Percentiles rank a stretch among this genome's conserved stretches.
Evolutionary conservation across 2,797 vertebrate species (phyloP).

Genomic region (Sebastiscus albofasciatus): DNA sequence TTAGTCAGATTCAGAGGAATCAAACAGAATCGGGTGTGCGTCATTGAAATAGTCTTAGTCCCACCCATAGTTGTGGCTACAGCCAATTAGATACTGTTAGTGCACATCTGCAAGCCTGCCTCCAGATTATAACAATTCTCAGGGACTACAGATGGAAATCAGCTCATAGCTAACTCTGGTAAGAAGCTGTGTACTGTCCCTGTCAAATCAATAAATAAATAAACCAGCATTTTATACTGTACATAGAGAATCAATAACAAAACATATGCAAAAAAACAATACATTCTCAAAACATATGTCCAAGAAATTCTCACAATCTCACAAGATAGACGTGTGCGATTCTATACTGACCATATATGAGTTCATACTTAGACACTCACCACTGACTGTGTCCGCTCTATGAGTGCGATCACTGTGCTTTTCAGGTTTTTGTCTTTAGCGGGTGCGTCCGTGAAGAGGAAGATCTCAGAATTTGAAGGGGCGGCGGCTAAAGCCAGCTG

Average conservation of each 20-base stretch:
- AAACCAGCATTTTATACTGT: neutral
- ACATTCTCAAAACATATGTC: neutral
- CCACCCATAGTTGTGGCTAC: neutral
- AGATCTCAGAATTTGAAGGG: slow-evolving; percentile 73
- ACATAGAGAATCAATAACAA: neutral
- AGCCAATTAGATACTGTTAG: neutral
- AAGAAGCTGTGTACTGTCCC: too few relatives aligned
- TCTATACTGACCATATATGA: neutral
- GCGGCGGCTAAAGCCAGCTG: slow-evolving; percentile 67
- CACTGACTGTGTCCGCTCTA: slow-evolving; percentile 69
- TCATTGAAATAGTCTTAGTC: neutral
- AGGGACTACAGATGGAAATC: neutral
- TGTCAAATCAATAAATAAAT: neutral
- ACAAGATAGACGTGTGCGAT: neutral
- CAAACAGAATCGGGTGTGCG: neutral
- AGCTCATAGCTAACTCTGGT: neutral
- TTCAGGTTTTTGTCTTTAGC: slow-evolving; percentile 69
- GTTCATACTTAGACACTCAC: slow-evolving; percentile 40
- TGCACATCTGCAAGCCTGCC: neutral
- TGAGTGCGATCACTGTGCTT: slow-evolving; percentile 66
- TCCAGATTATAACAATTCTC: neutral
- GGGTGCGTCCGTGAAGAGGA: slow-evolving; percentile 76
- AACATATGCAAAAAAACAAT: neutral
- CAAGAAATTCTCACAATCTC: neutral
- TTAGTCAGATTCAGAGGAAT: neutral